Evolutionary conservation across 2,113 vertebrate species (phyloP).

Genomic region (Otus sunia): DNA sequence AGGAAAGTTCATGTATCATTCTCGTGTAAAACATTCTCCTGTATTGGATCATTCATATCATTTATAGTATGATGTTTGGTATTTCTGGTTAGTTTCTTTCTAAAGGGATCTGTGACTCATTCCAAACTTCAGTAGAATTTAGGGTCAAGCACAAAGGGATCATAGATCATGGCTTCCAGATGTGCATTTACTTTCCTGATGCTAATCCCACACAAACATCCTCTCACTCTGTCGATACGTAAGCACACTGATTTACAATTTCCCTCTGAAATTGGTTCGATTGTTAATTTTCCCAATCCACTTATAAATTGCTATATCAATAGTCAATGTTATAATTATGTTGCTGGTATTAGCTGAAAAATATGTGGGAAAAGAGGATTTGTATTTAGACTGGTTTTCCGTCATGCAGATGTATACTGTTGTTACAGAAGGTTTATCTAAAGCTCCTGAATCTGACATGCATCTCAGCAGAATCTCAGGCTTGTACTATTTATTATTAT

Average conservation of each 20-base stretch:
- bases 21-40: neutral
- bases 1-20: neutral
- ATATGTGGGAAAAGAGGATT: neutral
- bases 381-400: neutral
- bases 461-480: neutral
- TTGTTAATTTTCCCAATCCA: neutral
- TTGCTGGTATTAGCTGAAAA: neutral
- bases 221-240: neutral
- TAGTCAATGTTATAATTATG: neutral
- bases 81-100: neutral
- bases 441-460: neutral
- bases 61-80: neutral
- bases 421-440: neutral
- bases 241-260: neutral
- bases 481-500: neutral
- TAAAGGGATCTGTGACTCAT: neutral
- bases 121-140: neutral
- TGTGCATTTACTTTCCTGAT: neutral
- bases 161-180: neutral
- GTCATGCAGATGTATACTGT: fast-evolving
- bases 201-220: neutral
- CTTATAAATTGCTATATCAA: neutral
- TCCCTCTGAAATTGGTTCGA: neutral
- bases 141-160: neutral
- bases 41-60: neutral